These are phyloP conservation scores for Leptatherina wallacei DNA, from an alignment of 2,797 vertebrate species.

Conservation along the genomic window DNA sequence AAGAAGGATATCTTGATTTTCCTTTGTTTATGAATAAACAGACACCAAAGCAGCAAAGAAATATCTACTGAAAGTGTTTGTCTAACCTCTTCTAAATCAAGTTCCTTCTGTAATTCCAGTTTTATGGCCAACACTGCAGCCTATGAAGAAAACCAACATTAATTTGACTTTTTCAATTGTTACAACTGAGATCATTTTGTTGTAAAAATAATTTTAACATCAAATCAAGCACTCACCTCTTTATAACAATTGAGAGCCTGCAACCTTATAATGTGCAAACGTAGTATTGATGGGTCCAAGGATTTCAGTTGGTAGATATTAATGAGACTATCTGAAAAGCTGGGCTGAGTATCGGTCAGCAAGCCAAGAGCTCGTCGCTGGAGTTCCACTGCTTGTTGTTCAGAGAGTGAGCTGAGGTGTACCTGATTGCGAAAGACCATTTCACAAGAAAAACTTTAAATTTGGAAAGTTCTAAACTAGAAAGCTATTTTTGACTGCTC, in stretches of 20 bases:
- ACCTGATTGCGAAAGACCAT: conserved; percentile 48
- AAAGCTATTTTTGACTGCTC: no score
- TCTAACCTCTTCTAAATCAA: conserved; percentile 83
- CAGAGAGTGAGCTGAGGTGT: conserved; percentile 57
- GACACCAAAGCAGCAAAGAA: not conserved
- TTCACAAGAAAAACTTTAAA: not conserved
- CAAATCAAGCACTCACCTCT: conserved; percentile 67
- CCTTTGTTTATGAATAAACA: conserved; percentile 5
- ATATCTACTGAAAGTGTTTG: not conserved
- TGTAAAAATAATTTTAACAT: not conserved
- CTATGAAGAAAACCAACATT: conserved; percentile 50
- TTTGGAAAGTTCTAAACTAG: not conserved
- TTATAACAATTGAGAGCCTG: conserved; percentile 68
- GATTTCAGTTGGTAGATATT: conserved; percentile 76
- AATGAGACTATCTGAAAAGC: conserved; percentile 68
- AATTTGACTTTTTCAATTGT: not conserved
- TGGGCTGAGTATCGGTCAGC: conserved; percentile 65
- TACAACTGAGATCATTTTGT: not conserved
- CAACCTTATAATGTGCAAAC: conserved; percentile 64
- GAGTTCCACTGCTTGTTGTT: conserved; percentile 54
- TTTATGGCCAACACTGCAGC: conserved; percentile 73
- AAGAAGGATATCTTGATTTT: not conserved
- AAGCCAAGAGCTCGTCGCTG: conserved; percentile 74
- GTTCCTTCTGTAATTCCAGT: conserved; percentile 76
- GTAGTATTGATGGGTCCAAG: conserved; percentile 67